Base-by-base conservation (phyloP, 2,888 invertebrate genomes). In the Proisotoma minuta region DNA sequence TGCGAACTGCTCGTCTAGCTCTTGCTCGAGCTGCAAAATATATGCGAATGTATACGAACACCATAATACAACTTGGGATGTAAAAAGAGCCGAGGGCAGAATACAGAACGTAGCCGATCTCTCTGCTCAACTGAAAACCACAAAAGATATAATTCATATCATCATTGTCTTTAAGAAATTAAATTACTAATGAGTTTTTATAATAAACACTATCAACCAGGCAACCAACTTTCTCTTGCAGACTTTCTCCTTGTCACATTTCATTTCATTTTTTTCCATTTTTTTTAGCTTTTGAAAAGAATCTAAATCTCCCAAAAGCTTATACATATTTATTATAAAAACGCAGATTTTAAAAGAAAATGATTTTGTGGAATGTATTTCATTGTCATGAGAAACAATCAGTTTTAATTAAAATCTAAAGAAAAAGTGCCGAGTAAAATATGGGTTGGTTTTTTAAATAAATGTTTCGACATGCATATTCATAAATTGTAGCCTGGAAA, bases 21-120 rank as follows among this genome's bases (percentile, higher is more conserved):
- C 96, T 80, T 57, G 90, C 90, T 78, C 95, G 90, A 56, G 97
- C 96, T 43, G 96, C 96, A 81, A 87, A 91, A 82, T 96, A 99
- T 82, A 99, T 98, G 80, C 96, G 87, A 79, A 95, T 95, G 82
- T 99, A 99, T 68, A 99, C 98, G 81, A 98, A 96, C 77, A 98
- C 96, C 97, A 99, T 98, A 78, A 99, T 95, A 79, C 96, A 92
- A 77, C 95, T 94, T 67, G 99, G 98, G 78, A 99, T 93, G 85
- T 95, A 99, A 84, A 99, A 99, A 76, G 97, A 98, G 75, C 98
- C 98, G 76, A 96, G 84, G 22, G 97, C 94, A 22, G 97, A 98
- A 81, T 98, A 99, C 64, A 98, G 82, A 77, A 98, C 97, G 83
- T 99, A 98, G 70, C 97, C 96, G 76, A 95, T 87, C 81, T 97